These are phyloP conservation scores for Acestrorhynchus altus DNA, from an alignment of 2,797 vertebrate species.

Conservation along the genomic window DNA sequence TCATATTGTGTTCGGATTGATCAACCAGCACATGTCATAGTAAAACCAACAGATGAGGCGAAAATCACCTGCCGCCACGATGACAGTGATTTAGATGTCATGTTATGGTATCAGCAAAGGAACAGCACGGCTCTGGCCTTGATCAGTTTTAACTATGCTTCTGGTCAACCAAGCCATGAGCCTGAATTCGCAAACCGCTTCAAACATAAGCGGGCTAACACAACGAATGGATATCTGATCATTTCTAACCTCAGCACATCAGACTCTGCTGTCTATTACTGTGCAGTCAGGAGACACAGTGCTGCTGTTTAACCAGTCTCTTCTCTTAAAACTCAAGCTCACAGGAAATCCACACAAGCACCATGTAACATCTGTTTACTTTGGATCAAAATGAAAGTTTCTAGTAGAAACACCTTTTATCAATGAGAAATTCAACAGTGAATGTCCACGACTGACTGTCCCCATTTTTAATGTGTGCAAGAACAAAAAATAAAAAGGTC, in stretches of 20 bases:
- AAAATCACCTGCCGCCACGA: slow-evolving; percentile 43
- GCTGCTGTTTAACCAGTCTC: slow-evolving; percentile 17
- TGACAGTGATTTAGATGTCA: slow-evolving; percentile 34
- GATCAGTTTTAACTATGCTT: slow-evolving; percentile 32
- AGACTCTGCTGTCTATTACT: slow-evolving; percentile 56
- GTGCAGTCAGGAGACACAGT: slow-evolving; percentile 54
- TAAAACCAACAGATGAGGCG: background rate
- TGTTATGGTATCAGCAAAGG: slow-evolving; percentile 54
- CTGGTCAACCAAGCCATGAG: slow-evolving; percentile 5
- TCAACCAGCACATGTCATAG: slow-evolving; percentile 16
- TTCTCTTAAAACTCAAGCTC: slow-evolving; percentile 41
- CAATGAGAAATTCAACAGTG: too few relatives aligned
- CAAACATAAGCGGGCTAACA: background rate
- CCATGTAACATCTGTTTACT: background rate
- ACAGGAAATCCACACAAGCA: slow-evolving; percentile 29
- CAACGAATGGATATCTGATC: slow-evolving; percentile 21
- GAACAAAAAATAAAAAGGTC: too few relatives aligned
- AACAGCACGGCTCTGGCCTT: slow-evolving; percentile 15
- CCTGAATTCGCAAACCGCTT: background rate
- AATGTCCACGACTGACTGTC: too few relatives aligned
- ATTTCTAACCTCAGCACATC: slow-evolving; percentile 13
- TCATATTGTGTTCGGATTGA: slow-evolving; percentile 41
- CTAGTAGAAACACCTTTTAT: background rate
- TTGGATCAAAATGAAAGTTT: background rate
- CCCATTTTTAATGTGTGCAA: too few relatives aligned